phyloP scores from a whole-genome alignment of 2,113 vertebrate genomes.

The Orcinus orca region DNA sequence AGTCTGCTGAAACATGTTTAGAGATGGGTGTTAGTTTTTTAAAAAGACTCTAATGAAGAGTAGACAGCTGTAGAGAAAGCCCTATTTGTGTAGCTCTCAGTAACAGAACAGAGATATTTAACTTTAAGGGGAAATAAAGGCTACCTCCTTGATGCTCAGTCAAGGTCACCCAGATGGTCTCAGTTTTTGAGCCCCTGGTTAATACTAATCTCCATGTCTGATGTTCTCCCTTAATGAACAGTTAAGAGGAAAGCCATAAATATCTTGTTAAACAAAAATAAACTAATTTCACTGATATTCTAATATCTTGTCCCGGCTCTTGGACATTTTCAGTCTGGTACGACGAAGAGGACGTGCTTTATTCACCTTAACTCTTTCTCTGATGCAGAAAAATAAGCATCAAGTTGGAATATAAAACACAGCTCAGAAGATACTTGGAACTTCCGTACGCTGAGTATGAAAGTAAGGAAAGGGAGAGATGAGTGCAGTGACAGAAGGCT shows the following conservation, averaged over 20 bases:
- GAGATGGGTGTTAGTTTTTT: neutral
- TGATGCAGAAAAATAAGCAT: slow-evolving; percentile 21
- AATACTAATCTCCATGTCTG: slow-evolving; percentile 3
- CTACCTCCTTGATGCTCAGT: neutral
- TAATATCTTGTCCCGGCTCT: neutral
- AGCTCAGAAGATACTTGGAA: neutral
- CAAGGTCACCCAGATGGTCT: neutral
- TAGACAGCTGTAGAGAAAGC: neutral
- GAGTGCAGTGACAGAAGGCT: neutral
- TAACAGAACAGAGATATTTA: neutral
- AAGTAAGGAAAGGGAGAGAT: slow-evolving; percentile 5
- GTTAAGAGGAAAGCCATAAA: slow-evolving; percentile 32
- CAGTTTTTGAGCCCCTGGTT: neutral
- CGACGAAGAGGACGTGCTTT: neutral
- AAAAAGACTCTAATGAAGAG: slow-evolving; percentile 15
- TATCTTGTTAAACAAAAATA: slow-evolving; percentile 43
- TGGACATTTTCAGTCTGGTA: slow-evolving; percentile 21
- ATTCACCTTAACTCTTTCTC: neutral
- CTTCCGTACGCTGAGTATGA: neutral
- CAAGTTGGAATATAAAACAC: neutral
- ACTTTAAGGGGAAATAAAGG: neutral
- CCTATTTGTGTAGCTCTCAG: neutral
- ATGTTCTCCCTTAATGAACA: neutral
- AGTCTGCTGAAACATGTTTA: slow-evolving; percentile 22
- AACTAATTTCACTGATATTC: slow-evolving; percentile 30